Evolutionary conservation across 2,113 vertebrate genomes (phyloP).

Genomic region (Tragelaphus scriptus): DNA sequence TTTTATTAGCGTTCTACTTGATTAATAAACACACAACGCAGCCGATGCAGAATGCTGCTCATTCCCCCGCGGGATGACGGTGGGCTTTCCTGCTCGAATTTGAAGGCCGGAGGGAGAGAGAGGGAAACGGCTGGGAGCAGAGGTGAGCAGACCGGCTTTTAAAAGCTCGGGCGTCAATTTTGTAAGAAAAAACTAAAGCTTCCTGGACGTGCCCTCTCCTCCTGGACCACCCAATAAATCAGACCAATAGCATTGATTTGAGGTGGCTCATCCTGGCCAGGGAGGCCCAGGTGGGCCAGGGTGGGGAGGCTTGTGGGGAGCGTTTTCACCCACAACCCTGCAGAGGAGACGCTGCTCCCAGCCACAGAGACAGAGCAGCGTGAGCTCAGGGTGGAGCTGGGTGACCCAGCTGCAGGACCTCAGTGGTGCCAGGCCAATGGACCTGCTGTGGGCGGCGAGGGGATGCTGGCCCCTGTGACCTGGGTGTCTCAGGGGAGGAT

Average conservation of each 20-base stretch:
- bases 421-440: background rate
- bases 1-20: slow-evolving; percentile 76
- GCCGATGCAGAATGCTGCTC: slow-evolving; percentile 56
- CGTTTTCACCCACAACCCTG: background rate
- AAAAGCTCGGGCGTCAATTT: background rate
- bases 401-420: background rate
- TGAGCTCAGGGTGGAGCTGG: background rate
- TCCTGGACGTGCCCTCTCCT: fast-evolving
- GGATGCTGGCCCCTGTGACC: background rate
- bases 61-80: slow-evolving; percentile 25
- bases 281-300: background rate
- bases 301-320: background rate
- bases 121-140: fast-evolving
- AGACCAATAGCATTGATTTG: too few relatives aligned
- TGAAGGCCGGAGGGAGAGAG: background rate
- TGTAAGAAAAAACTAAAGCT: background rate
- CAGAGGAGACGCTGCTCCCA: background rate
- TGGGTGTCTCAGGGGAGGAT: background rate
- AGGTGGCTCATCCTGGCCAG: background rate
- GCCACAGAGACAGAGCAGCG: background rate
- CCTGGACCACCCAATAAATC: too few relatives aligned
- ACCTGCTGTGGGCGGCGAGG: fast-evolving
- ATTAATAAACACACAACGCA: slow-evolving; percentile 76
- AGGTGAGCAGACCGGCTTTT: too few relatives aligned
- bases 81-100: slow-evolving; percentile 26